Base-by-base conservation (phyloP, 2,113 vertebrate genomes). In the Rhadina sibilatrix region DNA sequence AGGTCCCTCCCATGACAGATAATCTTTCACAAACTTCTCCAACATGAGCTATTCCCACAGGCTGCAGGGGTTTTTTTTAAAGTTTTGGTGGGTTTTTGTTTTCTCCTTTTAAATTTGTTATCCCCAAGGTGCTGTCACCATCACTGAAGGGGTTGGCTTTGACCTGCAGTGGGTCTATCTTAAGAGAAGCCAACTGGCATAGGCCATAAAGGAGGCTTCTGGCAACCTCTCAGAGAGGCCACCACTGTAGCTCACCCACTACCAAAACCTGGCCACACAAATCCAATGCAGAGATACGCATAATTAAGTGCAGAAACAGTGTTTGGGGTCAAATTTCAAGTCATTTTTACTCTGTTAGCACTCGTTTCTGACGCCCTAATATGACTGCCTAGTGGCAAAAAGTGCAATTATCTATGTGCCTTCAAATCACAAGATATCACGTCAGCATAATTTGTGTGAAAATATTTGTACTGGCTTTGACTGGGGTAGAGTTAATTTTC, bases 111-210 rank as follows among this genome's bases (percentile, higher is more conserved):
- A 12, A 37, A 57, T 37, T 44, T 50, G 2, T 27, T 23, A 27
- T 23, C 37, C 18, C 5, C 35, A 27, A 10, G 57, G 10, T 50
- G 35, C 57, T 80, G 37, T 25, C 42, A 42, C 31, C 4, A 42
- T 27, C 35, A 12, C 35, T 35, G 42, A n/a, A 69, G 40, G 23
- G 13, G 4, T 25, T 47, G 14, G 14, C 13, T 25, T 56, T 42
- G 21, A 14, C 25, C 42, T 42, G 21, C 42, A 12, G 17, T 35
- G 14, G 21, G 3, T 57, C 27, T 57, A 25, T 22, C 50, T 27
- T 27, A 11, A 18, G 27, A 64, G 25, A 30, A 56, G 17, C 25
- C 0, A 0, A 5, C 20, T 80, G 42, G 5, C 9, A 23, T 7
- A 8, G 8, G 25, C 18, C 22, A 21, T 10, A 50, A 17, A 8